Evolutionary conservation across 2,888 invertebrate species (phyloP).

Genomic region (Rugalucina vietnamica): DNA sequence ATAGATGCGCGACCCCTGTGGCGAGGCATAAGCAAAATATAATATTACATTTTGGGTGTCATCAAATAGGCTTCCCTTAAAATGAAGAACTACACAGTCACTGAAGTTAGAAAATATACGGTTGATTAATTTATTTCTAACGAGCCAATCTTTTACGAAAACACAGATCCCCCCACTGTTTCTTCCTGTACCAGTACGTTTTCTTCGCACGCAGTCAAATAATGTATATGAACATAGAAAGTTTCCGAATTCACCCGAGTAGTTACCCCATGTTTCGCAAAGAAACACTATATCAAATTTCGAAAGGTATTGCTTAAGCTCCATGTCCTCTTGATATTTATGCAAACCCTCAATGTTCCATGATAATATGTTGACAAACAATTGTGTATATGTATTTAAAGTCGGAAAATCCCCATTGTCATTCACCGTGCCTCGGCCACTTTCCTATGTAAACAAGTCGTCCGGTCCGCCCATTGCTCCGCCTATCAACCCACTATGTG

Average conservation of each 20-base stretch:
- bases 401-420: not conserved
- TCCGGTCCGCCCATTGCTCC: not conserved
- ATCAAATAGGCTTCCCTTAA: conserved; percentile 9
- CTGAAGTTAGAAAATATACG: conserved; percentile 13
- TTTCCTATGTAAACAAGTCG: not conserved
- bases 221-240: not conserved
- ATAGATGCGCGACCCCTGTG: conserved; percentile 27
- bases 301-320: not conserved
- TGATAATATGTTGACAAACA: not conserved
- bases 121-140: not conserved
- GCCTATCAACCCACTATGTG: not conserved
- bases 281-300: not conserved
- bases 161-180: conserved; percentile 21
- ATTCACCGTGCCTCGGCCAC: conserved; percentile 10
- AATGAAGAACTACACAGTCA: conserved; percentile 12
- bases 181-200: not conserved
- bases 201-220: conserved; percentile 20
- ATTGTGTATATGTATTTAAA: not conserved
- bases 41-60: not conserved
- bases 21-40: conserved; percentile 5
- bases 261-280: conserved; percentile 27
- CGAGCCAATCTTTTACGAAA: conserved; percentile 3
- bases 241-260: conserved; percentile 3
- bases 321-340: not conserved
- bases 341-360: not conserved